These are phyloP conservation scores for Eilema sororculum DNA, from an alignment of 2,888 invertebrate genomes.

Conservation along the genomic window DNA sequence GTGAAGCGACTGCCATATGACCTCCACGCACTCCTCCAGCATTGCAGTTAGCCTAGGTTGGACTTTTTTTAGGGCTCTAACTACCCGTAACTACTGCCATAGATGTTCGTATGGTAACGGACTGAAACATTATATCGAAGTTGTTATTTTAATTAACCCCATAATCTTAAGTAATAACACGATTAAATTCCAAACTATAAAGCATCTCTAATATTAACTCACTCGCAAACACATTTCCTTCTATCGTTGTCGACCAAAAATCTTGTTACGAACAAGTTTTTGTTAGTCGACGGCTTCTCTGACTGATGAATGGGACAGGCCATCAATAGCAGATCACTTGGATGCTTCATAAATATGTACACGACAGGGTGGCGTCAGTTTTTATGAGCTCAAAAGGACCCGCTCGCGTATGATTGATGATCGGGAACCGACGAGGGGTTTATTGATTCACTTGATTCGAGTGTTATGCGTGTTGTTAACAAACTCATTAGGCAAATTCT, in stretches of 20 bases:
- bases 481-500: constrained; percentile 49
- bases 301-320: constrained; percentile 76
- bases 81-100: too few relatives aligned
- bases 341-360: constrained; percentile 85
- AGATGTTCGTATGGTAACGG: too few relatives aligned
- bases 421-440: constrained; percentile 64
- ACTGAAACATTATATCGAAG: neutral
- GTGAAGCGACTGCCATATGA: too few relatives aligned
- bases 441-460: constrained; percentile 76
- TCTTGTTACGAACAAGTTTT: constrained; percentile 62
- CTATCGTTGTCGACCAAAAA: constrained; percentile 54
- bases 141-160: neutral
- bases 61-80: too few relatives aligned
- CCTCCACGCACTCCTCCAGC: too few relatives aligned
- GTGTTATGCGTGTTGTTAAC: constrained; percentile 61
- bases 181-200: constrained; percentile 19
- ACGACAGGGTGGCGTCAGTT: constrained; percentile 77
- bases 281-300: constrained; percentile 60
- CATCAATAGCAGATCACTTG: constrained; percentile 81
- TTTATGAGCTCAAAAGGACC: constrained; percentile 72
- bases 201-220: constrained; percentile 29
- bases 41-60: too few relatives aligned
- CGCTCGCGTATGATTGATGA: constrained; percentile 68
- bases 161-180: neutral
- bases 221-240: constrained; percentile 42